Conservation (phyloP, 2,797 vertebrate species). For the Mormyrops attenuatus region DNA sequence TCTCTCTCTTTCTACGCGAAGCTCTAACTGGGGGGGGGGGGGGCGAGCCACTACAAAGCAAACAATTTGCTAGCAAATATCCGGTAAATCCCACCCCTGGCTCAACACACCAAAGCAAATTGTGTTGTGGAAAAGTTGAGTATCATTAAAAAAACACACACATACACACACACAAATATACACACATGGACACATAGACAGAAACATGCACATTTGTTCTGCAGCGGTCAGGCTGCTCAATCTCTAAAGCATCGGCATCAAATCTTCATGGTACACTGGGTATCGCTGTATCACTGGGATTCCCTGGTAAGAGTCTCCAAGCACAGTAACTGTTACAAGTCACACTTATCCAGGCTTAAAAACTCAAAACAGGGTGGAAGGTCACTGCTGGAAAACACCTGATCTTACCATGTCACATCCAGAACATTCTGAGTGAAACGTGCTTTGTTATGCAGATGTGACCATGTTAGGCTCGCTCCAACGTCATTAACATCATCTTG, state of each 20-base stretch:
- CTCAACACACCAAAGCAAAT: constrained; percentile 23
- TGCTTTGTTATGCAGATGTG: constrained; percentile 47
- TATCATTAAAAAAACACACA: constrained; percentile 26
- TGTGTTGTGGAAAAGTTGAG: constrained; percentile 5
- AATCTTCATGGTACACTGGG: neutral
- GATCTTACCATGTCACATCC: neutral
- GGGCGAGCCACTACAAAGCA: no score
- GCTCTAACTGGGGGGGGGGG: neutral
- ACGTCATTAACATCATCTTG: constrained; percentile 42
- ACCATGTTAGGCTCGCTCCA: constrained; percentile 44
- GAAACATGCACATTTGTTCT: neutral
- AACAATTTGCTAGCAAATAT: neutral
- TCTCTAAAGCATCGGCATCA: neutral
- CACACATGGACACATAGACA: constrained; percentile 29
- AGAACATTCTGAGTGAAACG: neutral
- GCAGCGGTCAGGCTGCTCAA: neutral
- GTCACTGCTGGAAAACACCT: neutral
- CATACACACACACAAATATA: constrained; percentile 2
- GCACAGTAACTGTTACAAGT: neutral
- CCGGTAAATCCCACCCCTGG: constrained; percentile 9
- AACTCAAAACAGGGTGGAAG: neutral
- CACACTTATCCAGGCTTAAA: neutral
- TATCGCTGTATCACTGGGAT: neutral
- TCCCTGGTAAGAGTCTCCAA: neutral
- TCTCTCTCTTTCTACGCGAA: constrained; percentile 26